These are phyloP conservation scores for Helicoverpa zea DNA, from an alignment of 1,140 invertebrate species.

Conservation along the genomic window DNA sequence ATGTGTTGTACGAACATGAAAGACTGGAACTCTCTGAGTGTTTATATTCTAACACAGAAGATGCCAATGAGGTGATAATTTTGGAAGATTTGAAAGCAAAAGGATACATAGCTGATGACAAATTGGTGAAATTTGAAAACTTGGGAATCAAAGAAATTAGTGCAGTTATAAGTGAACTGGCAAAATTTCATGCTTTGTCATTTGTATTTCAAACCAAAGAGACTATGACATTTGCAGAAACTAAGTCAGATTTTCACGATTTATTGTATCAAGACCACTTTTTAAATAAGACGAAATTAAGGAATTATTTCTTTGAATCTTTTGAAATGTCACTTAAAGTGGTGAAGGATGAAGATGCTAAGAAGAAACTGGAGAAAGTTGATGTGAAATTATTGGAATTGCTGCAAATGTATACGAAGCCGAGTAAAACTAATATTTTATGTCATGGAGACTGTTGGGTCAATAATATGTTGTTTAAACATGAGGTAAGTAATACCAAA, in stretches of 20 bases:
- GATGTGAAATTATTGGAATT: slow-evolving; percentile 67
- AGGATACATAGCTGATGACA: slow-evolving; percentile 69
- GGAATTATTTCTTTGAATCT: slow-evolving; percentile 74
- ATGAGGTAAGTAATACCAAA: slow-evolving; percentile 62
- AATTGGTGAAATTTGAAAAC: slow-evolving; percentile 62
- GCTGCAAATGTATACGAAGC: slow-evolving; percentile 65
- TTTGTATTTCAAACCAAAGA: slow-evolving; percentile 67
- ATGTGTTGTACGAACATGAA: slow-evolving; percentile 55
- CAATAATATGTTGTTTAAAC: slow-evolving; percentile 78
- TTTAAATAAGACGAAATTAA: slow-evolving; percentile 74
- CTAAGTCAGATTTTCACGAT: slow-evolving; percentile 67
- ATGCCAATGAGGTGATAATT: slow-evolving; percentile 75
- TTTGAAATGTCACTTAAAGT: slow-evolving; percentile 73
- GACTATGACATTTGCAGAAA: slow-evolving; percentile 54
- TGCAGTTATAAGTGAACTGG: slow-evolving; percentile 71
- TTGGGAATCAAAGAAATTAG: slow-evolving; percentile 62
- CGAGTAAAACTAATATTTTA: slow-evolving; percentile 70
- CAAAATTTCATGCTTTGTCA: slow-evolving; percentile 78
- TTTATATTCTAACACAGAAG: slow-evolving; percentile 65
- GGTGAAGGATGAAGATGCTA: slow-evolving; percentile 63
- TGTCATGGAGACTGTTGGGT: slow-evolving; percentile 83
- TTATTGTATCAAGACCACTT: slow-evolving; percentile 73
- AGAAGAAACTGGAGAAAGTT: slow-evolving; percentile 63
- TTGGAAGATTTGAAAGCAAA: slow-evolving; percentile 69
- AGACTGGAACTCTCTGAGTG: slow-evolving; percentile 69